Percentiles rank a stretch among this genome's conserved stretches.
phyloP scores from a whole-genome alignment of 2,888 invertebrate species.

The Drosophila macrospina region DNA sequence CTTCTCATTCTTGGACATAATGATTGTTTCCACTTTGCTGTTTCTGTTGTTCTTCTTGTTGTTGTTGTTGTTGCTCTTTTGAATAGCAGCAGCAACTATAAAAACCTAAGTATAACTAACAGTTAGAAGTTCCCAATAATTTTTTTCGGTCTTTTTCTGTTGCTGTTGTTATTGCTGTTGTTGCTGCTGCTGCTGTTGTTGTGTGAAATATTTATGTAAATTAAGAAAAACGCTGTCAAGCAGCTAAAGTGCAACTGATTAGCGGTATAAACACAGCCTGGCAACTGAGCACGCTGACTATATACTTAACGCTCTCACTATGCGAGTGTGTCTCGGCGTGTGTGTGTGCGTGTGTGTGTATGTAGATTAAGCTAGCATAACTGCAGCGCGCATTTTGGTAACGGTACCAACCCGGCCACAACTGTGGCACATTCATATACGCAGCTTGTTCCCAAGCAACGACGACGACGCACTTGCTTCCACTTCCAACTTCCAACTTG shows the following conservation, averaged over 20 bases:
- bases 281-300: slow-evolving; percentile 4
- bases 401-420: slow-evolving; percentile 60
- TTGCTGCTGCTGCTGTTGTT: slow-evolving; percentile 25
- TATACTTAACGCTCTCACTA: slow-evolving; percentile 14
- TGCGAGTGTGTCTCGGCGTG: neutral
- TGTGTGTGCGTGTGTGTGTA: slow-evolving; percentile 15
- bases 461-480: slow-evolving; percentile 62
- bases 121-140: slow-evolving; percentile 77
- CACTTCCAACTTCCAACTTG: slow-evolving; percentile 5
- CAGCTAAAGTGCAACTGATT: slow-evolving; percentile 79
- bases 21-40: slow-evolving; percentile 59
- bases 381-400: slow-evolving; percentile 63
- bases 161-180: slow-evolving; percentile 40
- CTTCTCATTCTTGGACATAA: slow-evolving; percentile 74
- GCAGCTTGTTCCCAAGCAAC: slow-evolving; percentile 60
- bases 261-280: slow-evolving; percentile 68
- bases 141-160: slow-evolving; percentile 20
- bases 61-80: slow-evolving; percentile 60
- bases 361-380: slow-evolving; percentile 60
- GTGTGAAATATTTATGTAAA: slow-evolving; percentile 81
- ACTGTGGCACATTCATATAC: slow-evolving; percentile 32
- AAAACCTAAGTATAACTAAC: slow-evolving; percentile 59
- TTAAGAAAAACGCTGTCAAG: slow-evolving; percentile 61
- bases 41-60: slow-evolving; percentile 11
- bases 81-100: slow-evolving; percentile 53